Percentiles rank a stretch among this genome's conserved stretches.
Evolutionary conservation across 2,888 invertebrate species (phyloP).

Genomic region (Deilephila elpenor): DNA sequence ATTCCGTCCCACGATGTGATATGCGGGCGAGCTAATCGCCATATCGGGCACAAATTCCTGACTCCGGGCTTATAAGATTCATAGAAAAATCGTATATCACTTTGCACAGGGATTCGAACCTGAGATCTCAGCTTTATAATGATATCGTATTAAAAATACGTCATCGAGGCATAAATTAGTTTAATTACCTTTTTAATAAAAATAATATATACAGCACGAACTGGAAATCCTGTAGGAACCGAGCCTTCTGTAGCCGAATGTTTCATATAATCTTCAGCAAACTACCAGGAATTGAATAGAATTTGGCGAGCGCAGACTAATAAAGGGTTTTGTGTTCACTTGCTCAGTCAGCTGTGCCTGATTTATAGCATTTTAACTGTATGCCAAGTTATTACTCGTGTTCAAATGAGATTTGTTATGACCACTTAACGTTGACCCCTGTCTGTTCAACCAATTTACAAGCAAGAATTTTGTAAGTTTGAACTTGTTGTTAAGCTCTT

Average conservation of each 20-base stretch:
- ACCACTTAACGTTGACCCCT: background rate
- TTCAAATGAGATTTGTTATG: slow-evolving; percentile 12
- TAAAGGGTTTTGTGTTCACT: slow-evolving; percentile 39
- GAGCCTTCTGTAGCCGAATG: slow-evolving; percentile 1
- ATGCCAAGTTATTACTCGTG: slow-evolving; percentile 24
- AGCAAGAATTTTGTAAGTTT: background rate
- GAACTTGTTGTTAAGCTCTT: no score
- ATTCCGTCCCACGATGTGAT: no score
- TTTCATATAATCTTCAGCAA: background rate
- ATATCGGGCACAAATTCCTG: no score
- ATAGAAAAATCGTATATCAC: no score
- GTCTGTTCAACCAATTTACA: background rate
- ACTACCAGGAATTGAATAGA: slow-evolving; percentile 31
- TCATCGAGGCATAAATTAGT: no score
- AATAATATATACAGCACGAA: background rate
- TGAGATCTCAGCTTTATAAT: no score
- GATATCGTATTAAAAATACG: no score
- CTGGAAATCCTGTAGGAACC: background rate
- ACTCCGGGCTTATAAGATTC: no score
- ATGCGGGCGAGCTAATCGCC: no score
- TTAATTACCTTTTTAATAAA: no score
- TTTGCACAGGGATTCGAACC: no score
- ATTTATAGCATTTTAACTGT: slow-evolving; percentile 42
- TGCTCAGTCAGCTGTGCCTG: slow-evolving; percentile 44
- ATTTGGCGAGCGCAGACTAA: slow-evolving; percentile 38